phyloP scores from a whole-genome alignment of 2,888 invertebrate genomes.

The Eupithecia insigniata region DNA sequence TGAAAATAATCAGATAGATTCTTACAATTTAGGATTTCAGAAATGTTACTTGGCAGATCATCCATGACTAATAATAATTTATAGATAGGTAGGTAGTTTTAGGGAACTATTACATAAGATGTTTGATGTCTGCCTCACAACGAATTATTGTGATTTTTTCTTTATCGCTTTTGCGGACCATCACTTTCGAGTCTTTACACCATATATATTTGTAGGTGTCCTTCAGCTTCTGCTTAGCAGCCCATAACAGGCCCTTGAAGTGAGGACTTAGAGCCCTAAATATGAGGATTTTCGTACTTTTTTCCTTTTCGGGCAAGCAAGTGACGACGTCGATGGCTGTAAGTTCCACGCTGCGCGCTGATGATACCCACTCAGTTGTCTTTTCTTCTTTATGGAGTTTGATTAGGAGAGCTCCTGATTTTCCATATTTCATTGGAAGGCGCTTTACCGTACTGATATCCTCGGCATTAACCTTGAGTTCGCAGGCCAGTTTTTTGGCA shows the following conservation, averaged over 20 bases:
- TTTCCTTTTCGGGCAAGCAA: not conserved
- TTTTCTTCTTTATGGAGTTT: too few species aligned
- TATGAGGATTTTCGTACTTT: not conserved
- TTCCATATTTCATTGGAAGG: too few species aligned
- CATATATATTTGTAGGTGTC: conserved; percentile 3
- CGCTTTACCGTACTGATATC: too few species aligned
- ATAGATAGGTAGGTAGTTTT: not conserved
- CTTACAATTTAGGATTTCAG: not conserved
- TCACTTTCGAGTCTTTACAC: not conserved
- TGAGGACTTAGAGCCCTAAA: not conserved
- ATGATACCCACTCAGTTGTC: not conserved
- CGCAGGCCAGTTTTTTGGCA: not conserved
- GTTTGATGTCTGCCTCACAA: not conserved
- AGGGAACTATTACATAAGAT: not conserved
- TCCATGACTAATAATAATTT: not conserved
- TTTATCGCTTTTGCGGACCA: not conserved
- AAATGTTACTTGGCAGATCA: not conserved
- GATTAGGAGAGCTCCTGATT: too few species aligned
- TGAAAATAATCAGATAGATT: not conserved
- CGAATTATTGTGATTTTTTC: not conserved
- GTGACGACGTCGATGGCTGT: not conserved
- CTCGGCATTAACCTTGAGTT: not conserved
- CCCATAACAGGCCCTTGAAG: not conserved
- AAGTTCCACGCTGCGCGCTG: not conserved
- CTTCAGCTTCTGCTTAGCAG: not conserved